Evolutionary conservation across 2,888 invertebrate genomes (phyloP).

Genomic region (Acheta domesticus): DNA sequence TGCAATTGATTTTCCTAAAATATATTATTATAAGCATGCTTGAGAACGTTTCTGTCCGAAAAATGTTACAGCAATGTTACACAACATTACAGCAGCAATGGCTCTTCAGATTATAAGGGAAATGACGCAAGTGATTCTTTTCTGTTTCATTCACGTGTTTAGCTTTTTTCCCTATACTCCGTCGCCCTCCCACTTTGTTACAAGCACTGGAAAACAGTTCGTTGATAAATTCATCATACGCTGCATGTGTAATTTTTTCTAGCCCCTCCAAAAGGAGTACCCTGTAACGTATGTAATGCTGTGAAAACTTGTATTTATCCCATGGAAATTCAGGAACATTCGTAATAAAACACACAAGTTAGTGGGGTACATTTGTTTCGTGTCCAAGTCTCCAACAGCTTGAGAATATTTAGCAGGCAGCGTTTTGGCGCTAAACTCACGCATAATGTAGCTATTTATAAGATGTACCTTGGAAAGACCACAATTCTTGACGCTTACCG

Average conservation of each 20-base stretch:
- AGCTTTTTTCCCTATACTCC: too few species aligned
- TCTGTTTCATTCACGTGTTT: too few species aligned
- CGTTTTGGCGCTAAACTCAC: not conserved
- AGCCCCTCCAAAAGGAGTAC: not conserved
- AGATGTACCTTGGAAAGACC: not conserved
- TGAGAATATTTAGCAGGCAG: conserved; percentile 2
- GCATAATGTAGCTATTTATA: conserved; percentile 1
- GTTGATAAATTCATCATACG: not conserved
- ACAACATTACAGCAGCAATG: too few species aligned
- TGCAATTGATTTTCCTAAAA: too few species aligned
- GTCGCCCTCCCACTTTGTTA: too few species aligned
- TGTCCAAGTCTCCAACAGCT: not conserved
- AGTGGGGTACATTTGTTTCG: not conserved
- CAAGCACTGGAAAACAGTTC: too few species aligned
- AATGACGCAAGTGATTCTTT: too few species aligned
- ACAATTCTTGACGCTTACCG: not conserved
- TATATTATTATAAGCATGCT: too few species aligned
- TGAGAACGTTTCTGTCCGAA: too few species aligned
- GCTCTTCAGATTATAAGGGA: too few species aligned
- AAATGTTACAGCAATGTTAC: too few species aligned
- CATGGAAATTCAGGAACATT: not conserved
- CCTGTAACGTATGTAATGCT: not conserved
- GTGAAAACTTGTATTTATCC: not conserved
- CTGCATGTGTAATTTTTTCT: not conserved
- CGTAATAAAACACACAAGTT: not conserved